Base-by-base conservation (phyloP, 2,797 vertebrate species). In the Ficedula albicollis region DNA sequence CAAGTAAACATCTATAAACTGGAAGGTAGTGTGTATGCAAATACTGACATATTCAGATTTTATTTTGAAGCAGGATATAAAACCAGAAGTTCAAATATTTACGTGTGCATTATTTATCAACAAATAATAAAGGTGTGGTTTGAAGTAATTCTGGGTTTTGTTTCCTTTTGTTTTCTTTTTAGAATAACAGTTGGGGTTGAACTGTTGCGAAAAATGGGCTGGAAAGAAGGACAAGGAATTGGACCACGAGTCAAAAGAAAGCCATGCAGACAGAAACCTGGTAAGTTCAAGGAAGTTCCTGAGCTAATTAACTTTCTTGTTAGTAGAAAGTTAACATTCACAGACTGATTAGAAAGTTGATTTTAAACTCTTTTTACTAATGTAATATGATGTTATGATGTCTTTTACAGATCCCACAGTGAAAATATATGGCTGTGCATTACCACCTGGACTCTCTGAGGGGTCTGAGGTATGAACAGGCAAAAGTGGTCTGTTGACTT, bases 191-290 rank as follows among this genome's bases (percentile, higher is more conserved):
- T 99, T 26, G 99, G 99, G 23, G 98, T 99, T 93, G 98, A 99
- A 96, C 96, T 99, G 63, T 97, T 99, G 94, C 96, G 97, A 95
- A 99, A 97, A 97, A 99, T 99, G 99, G 99, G 99, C 52, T 99
- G 99, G 99, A 99, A 98, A 95, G 99, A 99, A 85, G 99, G 99
- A 26, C 99, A 99, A 96, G 99, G 99, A 11, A 96, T 99, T 15
- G 99, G 99, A 43, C 99, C 99, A 3, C 98, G 99, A 12, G 93
- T 99, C 56, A 99, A 99, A 97, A 98, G 99, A 96, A 99, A 98
- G 81, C 97, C 98, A 21, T 72, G 88, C 41, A 96, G 97, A 38
- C 99, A 99, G 93, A 98, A 97, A 41, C 83, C 89, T 9, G 99
- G 99, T 99, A 73, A 58, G 97, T 91, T 32, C 46, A 73, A 22